Conservation (phyloP, 2,888 invertebrate genomes). For the Metopia argyrocephala region DNA sequence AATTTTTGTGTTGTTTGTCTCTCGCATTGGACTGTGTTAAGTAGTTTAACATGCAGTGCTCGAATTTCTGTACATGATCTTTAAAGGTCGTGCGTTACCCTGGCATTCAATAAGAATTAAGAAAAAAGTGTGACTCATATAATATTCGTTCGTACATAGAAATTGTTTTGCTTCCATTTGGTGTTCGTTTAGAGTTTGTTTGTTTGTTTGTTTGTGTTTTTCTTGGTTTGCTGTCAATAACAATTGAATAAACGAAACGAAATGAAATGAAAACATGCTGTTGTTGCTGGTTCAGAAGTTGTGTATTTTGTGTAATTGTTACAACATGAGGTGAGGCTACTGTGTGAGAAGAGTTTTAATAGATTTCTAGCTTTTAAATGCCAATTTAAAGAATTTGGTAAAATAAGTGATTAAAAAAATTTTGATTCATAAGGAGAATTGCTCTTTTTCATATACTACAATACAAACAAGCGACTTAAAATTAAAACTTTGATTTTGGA, state of each 20-base stretch:
- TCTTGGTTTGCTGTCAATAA: slow-evolving; percentile 44
- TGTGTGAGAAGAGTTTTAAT: slow-evolving; percentile 11
- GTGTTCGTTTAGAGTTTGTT: background rate
- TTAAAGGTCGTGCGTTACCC: slow-evolving; percentile 61
- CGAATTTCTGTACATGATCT: slow-evolving; percentile 64
- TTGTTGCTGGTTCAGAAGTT: slow-evolving; percentile 40
- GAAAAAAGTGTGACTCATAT: slow-evolving; percentile 45
- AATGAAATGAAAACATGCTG: slow-evolving; percentile 44
- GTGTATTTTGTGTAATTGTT: slow-evolving; percentile 61
- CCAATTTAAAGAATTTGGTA: too few relatives aligned
- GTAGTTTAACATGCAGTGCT: slow-evolving; percentile 57
- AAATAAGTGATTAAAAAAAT: too few relatives aligned
- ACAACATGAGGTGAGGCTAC: slow-evolving; percentile 51
- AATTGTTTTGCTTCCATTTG: slow-evolving; percentile 3
- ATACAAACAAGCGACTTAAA: too few relatives aligned
- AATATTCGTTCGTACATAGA: background rate
- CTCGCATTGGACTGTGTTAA: slow-evolving; percentile 37
- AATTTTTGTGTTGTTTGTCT: slow-evolving; percentile 13
- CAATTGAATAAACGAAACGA: slow-evolving; percentile 55
- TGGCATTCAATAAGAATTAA: slow-evolving; percentile 42
- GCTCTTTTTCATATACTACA: too few relatives aligned
- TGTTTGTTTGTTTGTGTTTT: background rate
- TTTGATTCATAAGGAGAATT: too few relatives aligned
- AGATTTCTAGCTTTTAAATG: too few relatives aligned
- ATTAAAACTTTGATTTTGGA: too few relatives aligned